phyloP scores from a whole-genome alignment of 1,140 invertebrate species.

The Rhagoletis pomonella region DNA sequence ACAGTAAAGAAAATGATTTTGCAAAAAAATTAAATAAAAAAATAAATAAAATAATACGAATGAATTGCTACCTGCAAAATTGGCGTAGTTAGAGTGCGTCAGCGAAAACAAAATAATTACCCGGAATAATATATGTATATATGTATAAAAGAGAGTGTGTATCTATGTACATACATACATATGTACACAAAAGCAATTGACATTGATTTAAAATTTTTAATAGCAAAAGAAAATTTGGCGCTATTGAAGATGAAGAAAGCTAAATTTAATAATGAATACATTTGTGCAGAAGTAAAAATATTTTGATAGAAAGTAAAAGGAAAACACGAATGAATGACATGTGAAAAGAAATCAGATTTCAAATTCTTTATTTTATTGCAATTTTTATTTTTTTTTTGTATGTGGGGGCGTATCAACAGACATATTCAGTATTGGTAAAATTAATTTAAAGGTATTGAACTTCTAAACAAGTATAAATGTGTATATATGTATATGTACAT shows the following conservation, averaged over 20 bases:
- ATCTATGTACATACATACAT: not conserved
- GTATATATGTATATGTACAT: too few species aligned
- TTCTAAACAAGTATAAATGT: too few species aligned
- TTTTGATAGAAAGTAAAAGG: slow-evolving; percentile 42
- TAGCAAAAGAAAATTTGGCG: not conserved
- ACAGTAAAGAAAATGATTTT: not conserved
- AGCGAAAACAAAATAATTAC: slow-evolving; percentile 18
- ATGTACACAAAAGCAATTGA: not conserved
- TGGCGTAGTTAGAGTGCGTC: not conserved
- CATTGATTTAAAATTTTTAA: not conserved
- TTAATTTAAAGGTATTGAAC: too few species aligned
- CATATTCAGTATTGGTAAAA: too few species aligned
- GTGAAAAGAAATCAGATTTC: not conserved
- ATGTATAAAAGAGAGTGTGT: not conserved
- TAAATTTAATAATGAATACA: not conserved
- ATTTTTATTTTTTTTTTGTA: too few species aligned
- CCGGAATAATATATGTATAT: not conserved
- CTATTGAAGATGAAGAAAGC: too few species aligned
- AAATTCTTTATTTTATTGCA: not conserved
- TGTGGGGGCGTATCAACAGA: too few species aligned
- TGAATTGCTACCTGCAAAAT: not conserved
- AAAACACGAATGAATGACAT: not conserved
- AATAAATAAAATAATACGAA: not conserved
- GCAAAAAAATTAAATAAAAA: not conserved
- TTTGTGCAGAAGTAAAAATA: not conserved